These are phyloP conservation scores for Stigmatopora argus DNA, from an alignment of 2,113 vertebrate species.

Conservation along the genomic window DNA sequence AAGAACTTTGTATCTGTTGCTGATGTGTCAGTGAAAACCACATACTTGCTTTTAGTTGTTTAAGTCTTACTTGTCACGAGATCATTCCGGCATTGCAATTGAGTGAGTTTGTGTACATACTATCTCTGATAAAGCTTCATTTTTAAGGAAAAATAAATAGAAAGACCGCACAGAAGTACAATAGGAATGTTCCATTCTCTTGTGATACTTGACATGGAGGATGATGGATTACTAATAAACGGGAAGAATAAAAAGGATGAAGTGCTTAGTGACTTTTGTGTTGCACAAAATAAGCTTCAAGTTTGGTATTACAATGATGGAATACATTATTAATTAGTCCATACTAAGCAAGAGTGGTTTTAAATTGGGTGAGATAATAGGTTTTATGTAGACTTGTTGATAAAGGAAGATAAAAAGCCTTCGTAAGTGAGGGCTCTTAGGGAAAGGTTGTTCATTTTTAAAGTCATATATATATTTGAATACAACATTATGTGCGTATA, in stretches of 20 bases:
- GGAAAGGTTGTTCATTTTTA: background rate
- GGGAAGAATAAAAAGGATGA: conserved; percentile 40
- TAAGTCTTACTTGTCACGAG: background rate
- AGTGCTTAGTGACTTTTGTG: conserved; percentile 35
- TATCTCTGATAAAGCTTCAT: background rate
- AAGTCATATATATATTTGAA: background rate
- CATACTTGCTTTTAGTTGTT: background rate
- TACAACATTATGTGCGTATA: background rate
- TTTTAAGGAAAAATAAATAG: background rate
- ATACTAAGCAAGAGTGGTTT: conserved; percentile 45
- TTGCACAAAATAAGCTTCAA: conserved; percentile 50
- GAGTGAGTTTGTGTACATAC: background rate
- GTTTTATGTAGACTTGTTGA: conserved; percentile 15
- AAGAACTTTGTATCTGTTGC: background rate
- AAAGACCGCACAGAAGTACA: background rate
- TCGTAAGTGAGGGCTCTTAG: background rate
- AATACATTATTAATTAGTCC: conserved; percentile 50
- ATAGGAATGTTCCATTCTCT: background rate
- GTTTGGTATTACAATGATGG: conserved; percentile 47
- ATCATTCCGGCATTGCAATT: background rate
- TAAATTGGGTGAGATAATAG: conserved; percentile 37
- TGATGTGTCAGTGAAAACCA: background rate
- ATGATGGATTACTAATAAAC: conserved; percentile 23
- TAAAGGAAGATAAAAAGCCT: background rate
- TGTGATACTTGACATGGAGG: conserved; percentile 7